These are phyloP conservation scores for Rhinoderma darwinii DNA, from an alignment of 2,113 vertebrate species.

Conservation along the genomic window DNA sequence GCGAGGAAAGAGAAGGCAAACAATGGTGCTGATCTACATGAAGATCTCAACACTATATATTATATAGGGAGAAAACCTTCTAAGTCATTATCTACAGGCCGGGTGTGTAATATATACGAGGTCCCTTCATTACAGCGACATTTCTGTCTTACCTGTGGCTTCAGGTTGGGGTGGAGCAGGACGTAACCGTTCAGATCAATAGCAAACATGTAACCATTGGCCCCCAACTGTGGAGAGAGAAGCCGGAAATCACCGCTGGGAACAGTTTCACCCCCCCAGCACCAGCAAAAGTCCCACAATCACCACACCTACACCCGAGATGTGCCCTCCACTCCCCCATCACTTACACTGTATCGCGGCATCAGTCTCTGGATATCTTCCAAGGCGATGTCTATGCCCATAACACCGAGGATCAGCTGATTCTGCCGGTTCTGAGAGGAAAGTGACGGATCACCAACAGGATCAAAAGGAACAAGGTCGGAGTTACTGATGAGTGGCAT, in stretches of 20 bases:
- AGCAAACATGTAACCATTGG: constrained; percentile 84
- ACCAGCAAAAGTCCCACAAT: too few relatives aligned
- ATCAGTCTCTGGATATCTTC: constrained; percentile 96
- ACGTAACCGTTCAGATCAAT: constrained; percentile 83
- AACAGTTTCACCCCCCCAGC: not conserved
- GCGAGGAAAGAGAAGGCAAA: not conserved
- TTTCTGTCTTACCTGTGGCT: constrained; percentile 81
- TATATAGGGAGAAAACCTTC: too few relatives aligned
- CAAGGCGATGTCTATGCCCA: constrained; percentile 96
- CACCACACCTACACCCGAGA: not conserved
- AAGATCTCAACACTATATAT: too few relatives aligned
- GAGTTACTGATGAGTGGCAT: not conserved
- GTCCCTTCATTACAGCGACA: not conserved
- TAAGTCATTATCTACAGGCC: not conserved
- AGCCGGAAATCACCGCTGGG: not conserved
- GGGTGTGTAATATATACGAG: constrained; percentile 45
- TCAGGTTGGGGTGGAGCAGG: constrained; percentile 82
- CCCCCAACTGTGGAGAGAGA: constrained; percentile 82
- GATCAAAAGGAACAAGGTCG: not conserved
- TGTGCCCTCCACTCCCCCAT: not conserved
- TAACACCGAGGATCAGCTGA: constrained; percentile 96
- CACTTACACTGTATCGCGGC: constrained; percentile 89
- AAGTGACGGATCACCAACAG: not conserved
- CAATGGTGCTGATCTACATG: not conserved
- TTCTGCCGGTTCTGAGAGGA: constrained; percentile 75